Evolutionary conservation across 1,140 invertebrate species (phyloP).

Genomic region (Heterodera schachtii): DNA sequence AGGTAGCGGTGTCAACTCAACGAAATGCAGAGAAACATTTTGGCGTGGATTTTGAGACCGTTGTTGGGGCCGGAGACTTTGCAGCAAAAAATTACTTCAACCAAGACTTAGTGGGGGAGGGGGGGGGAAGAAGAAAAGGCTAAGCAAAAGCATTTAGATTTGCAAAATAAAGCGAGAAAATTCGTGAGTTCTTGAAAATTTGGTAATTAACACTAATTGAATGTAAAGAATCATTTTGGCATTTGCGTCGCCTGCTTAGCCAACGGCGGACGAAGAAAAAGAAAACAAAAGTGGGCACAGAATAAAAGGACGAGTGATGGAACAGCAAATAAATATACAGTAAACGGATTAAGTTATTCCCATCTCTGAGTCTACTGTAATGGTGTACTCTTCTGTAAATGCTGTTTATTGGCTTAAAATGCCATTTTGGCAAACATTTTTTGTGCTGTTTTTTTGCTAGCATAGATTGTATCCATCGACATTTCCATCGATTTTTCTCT

Average conservation of each 20-base stretch:
- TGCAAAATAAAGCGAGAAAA: constrained; percentile 48
- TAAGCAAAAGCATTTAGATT: constrained; percentile 21
- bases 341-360: too few species aligned
- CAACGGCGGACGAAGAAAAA: neutral
- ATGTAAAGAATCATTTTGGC: constrained; percentile 32
- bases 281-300: neutral
- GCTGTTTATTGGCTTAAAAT: too few species aligned
- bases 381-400: too few species aligned
- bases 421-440: too few species aligned
- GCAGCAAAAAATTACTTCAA: constrained; percentile 48
- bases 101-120: constrained; percentile 25
- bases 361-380: too few species aligned
- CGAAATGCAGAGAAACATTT: constrained; percentile 39
- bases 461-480: too few species aligned
- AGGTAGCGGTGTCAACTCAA: constrained; percentile 41
- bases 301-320: neutral
- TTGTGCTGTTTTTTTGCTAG: too few species aligned
- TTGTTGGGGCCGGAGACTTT: constrained; percentile 47
- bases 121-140: neutral
- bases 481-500: too few species aligned
- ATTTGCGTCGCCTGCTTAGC: constrained; percentile 32
- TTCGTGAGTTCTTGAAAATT: constrained; percentile 39
- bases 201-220: neutral
- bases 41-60: constrained; percentile 45
- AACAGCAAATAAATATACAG: too few species aligned